Base-by-base conservation (phyloP, 2,113 vertebrate genomes). In the Mirza zaza region DNA sequence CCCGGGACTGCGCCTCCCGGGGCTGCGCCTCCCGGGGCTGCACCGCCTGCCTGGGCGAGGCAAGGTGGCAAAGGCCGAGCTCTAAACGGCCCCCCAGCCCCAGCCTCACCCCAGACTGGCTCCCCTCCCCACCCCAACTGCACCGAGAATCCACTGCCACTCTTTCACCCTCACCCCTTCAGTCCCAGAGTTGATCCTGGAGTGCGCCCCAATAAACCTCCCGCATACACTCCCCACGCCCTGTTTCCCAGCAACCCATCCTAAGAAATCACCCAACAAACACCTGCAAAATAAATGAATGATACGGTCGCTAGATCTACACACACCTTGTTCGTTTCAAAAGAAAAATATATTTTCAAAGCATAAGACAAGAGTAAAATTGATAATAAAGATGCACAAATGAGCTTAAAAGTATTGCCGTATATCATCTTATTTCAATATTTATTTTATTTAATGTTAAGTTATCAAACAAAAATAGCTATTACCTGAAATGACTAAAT, bases 381-480 rank as follows among this genome's bases (percentile, higher is more conserved):
- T 55, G 48, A 42, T 57, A 73, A 79, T 42, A 75, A 92, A 90
- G 12, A 63, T 39, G 4, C 5, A 48, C 9, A 25, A 68, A 59
- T 48, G 63, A 52, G 13, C 59, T 87, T 81, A 76, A 65, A 77
- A 82, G 90, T 36, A 55, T 0, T 83, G 27, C 71, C 61, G 57
- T 11, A 42, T 50, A 52, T 81, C 57, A 70, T 34, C 77, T 39
- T 18, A 67, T 29, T 63, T 61, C 32, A 68, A 4, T 67, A 65
- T 81, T 45, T 73, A 65, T 65, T 36, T 77, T 20, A 32, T 70
- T 50, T 65, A 82, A 75, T 63, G 14, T 73, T 61, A 90, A 48
- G n/a, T 18, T 82, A 71, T 86, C 21, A 75, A 93, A 93, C 6
- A 81, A 86, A 82, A 88, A 27, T 50, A 82, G 77, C 71, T 57